Evolutionary conservation across 1,140 invertebrate species (phyloP).

Genomic region (Ceratosolen fusciceps): DNA sequence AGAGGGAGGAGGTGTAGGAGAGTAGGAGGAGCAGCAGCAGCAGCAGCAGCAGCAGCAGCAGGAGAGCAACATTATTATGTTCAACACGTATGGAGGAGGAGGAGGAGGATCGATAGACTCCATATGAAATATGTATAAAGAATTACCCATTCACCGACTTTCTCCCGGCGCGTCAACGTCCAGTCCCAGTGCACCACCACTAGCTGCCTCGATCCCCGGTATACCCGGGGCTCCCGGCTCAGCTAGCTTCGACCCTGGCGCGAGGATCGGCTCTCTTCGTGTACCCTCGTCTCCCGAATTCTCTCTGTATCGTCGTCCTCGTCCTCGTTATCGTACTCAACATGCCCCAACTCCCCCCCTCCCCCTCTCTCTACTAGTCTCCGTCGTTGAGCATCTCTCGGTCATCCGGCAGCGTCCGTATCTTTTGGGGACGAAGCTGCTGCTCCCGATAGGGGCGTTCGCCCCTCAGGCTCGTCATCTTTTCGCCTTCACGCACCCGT

Average conservation of each 20-base stretch:
- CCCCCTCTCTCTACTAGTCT: constrained; percentile 55
- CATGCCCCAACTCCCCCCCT: constrained; percentile 54
- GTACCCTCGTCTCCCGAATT: constrained; percentile 18
- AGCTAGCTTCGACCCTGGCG: constrained; percentile 16
- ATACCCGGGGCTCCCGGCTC: not conserved
- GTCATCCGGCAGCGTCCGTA: not conserved
- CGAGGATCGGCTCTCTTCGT: not conserved
- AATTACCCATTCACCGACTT: constrained; percentile 27
- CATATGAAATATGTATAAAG: constrained; percentile 8
- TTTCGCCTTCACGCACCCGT: constrained; percentile 65
- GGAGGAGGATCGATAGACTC: not conserved
- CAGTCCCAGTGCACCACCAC: constrained; percentile 3
- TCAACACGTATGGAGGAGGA: not conserved
- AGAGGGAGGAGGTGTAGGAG: too few species aligned
- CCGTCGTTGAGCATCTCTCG: not conserved
- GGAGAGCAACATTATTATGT: not conserved
- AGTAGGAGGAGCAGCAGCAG: too few species aligned
- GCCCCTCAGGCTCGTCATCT: constrained; percentile 68
- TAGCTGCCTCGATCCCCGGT: not conserved
- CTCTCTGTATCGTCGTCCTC: not conserved
- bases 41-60: too few species aligned
- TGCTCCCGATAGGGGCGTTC: constrained; percentile 44
- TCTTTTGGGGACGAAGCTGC: not conserved
- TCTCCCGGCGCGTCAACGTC: not conserved
- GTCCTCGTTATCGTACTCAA: constrained; percentile 17